Conservation (phyloP, 2,888 invertebrate genomes). For the Tipula helvola region DNA sequence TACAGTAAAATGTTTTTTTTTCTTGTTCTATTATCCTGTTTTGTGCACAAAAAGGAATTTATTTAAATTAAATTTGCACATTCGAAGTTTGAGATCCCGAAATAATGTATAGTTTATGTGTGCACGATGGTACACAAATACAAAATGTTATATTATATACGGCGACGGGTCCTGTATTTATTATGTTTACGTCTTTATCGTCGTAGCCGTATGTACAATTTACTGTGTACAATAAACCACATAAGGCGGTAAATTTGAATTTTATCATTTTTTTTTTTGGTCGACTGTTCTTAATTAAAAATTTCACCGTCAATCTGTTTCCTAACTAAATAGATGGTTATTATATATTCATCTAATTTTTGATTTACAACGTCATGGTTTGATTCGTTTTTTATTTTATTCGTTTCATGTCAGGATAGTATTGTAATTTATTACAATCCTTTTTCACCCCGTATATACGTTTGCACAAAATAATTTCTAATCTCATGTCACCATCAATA, state of each 20-base stretch:
- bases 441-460: background rate
- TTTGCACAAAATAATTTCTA: background rate
- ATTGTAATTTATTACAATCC: background rate
- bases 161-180: background rate
- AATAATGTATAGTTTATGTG: background rate
- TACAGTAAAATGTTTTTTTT: background rate
- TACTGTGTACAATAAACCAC: background rate
- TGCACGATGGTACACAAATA: background rate
- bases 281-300: background rate
- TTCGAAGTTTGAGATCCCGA: background rate
- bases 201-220: background rate
- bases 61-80: slow-evolving; percentile 4
- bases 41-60: background rate
- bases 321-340: background rate
- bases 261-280: background rate
- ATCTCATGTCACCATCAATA: background rate
- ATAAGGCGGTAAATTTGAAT: background rate
- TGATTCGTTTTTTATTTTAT: background rate
- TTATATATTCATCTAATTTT: background rate
- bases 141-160: background rate
- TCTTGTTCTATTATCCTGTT: background rate
- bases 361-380: background rate
- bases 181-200: background rate
- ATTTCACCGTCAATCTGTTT: background rate
- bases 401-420: background rate